phyloP scores from a whole-genome alignment of 2,888 invertebrate species.

The Nymphalis urticae region DNA sequence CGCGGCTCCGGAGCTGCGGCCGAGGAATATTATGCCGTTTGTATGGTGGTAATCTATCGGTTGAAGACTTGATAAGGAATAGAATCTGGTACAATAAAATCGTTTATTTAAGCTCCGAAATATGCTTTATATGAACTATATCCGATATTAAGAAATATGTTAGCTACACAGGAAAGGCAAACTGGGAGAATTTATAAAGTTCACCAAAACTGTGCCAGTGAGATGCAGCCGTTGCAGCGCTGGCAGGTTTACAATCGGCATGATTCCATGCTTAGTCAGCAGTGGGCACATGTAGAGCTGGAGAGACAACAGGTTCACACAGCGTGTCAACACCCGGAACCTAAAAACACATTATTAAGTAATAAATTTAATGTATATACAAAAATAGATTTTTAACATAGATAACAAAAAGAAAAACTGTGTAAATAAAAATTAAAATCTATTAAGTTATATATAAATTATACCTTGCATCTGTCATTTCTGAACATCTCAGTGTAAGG shows the following conservation, averaged over 20 bases:
- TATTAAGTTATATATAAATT: neutral
- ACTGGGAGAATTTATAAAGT: neutral
- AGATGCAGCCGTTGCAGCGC: constrained; percentile 46
- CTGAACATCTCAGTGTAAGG: constrained; percentile 49
- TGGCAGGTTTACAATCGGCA: constrained; percentile 31
- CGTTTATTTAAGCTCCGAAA: no score
- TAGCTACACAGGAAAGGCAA: no score
- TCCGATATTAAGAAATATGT: no score
- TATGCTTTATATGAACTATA: no score
- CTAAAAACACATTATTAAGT: constrained; percentile 1
- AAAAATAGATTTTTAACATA: neutral
- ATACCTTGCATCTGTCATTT: constrained; percentile 41
- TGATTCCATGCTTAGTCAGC: constrained; percentile 43
- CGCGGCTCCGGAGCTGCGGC: constrained; percentile 10
- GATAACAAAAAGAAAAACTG: neutral
- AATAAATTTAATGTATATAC: neutral
- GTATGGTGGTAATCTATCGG: neutral
- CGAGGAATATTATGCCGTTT: neutral
- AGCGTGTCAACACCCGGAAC: constrained; percentile 43
- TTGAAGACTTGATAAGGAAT: no score
- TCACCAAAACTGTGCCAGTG: constrained; percentile 48
- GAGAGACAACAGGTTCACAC: constrained; percentile 42
- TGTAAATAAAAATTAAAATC: neutral
- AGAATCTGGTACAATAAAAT: no score
- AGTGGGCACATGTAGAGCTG: constrained; percentile 51